Evolutionary conservation across 1,140 invertebrate genomes (phyloP), one percentile per base, ranked within the genome.

Genomic region (Sinonovacula constricta): DNA sequence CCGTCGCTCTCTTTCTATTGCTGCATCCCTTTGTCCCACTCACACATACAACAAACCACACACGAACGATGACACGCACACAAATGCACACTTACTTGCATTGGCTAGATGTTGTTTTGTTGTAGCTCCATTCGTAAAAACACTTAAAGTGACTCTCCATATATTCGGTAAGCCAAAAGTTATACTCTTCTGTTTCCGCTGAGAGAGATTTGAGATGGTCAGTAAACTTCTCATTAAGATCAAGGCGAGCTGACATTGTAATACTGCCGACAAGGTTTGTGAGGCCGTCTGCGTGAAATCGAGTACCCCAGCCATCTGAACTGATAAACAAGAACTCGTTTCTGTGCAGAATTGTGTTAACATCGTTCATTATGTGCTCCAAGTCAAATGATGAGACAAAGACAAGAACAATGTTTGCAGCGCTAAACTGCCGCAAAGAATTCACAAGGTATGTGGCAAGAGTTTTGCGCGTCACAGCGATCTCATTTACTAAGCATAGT

Each of bases 21-120:
- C n/a, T n/a, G n/a, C n/a, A n/a, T n/a, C n/a, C n/a, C n/a, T n/a
- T n/a, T n/a, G n/a, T n/a, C n/a, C n/a, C n/a, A n/a, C n/a, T n/a
- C n/a, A n/a, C n/a, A n/a, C n/a, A n/a, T n/a, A n/a, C n/a, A n/a
- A n/a, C n/a, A n/a, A n/a, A n/a, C n/a, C n/a, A n/a, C n/a, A n/a
- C n/a, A n/a, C n/a, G n/a, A n/a, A n/a, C n/a, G n/a, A n/a, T n/a
- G n/a, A n/a, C n/a, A n/a, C n/a, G n/a, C n/a, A n/a, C n/a, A n/a
- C n/a, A n/a, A n/a, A n/a, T n/a, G n/a, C n/a, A n/a, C n/a, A 66
- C 72, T 57, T 57, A 76, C 72, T 7, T n/a, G 51, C 72, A 76
- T 30, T 3, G 45, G 39, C 22, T 39, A 10, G 15, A 28, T 0
- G 72, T 57, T 0, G 72, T 56, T 33, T 76, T 76, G 54, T 76